These are phyloP conservation scores for Willisornis vidua DNA, from an alignment of 2,113 vertebrate species.

Conservation along the genomic window DNA sequence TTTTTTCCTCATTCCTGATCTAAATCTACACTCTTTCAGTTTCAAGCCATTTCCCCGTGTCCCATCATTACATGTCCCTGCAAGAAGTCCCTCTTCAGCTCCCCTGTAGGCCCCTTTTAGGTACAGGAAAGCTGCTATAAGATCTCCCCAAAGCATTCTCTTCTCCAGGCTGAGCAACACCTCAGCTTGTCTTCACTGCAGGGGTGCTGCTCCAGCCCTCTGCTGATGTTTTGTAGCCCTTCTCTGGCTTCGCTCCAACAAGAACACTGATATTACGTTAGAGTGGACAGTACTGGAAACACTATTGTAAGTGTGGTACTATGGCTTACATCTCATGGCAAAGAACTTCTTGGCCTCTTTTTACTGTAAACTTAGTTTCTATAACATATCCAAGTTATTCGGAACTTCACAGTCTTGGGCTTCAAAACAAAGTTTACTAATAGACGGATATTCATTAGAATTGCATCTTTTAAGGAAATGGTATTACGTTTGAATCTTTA, in stretches of 20 bases:
- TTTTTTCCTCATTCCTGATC: not conserved
- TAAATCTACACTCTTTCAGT: not conserved
- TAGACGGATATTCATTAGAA: not conserved
- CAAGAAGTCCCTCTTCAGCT: not conserved
- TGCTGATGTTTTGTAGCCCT: not conserved
- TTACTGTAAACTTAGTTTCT: not conserved
- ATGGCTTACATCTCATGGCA: not conserved
- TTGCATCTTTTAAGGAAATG: not conserved
- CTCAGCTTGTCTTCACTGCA: not conserved
- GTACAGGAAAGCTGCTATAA: not conserved
- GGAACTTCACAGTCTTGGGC: not conserved
- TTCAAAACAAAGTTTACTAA: not conserved
- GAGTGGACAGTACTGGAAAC: not conserved
- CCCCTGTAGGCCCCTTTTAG: not conserved
- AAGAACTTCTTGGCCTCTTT: not conserved
- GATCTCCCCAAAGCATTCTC: not conserved
- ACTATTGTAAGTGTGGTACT: not conserved
- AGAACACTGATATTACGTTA: not conserved
- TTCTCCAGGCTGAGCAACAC: not conserved
- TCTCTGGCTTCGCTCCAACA: not conserved
- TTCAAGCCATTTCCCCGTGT: not conserved
- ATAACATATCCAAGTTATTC: not conserved
- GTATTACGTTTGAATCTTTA: not conserved
- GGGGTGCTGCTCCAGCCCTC: not conserved
- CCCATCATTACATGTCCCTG: not conserved